Conservation (phyloP, 1,140 invertebrate genomes). For the Sycobia sp. region DNA sequence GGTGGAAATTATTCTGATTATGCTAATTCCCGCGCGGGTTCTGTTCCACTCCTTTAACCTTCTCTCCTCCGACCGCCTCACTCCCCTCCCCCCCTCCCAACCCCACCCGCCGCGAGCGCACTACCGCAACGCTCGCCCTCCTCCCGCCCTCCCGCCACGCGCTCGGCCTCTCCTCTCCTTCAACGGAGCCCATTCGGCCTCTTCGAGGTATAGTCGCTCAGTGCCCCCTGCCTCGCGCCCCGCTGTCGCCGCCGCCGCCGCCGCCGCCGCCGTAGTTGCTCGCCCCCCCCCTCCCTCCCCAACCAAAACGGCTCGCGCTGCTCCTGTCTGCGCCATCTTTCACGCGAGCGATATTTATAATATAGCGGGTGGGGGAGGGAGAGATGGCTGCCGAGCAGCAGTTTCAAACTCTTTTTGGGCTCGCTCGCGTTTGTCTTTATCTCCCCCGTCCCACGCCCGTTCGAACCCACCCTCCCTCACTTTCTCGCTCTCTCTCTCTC, state of each 20-base stretch:
- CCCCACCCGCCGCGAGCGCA: too few species aligned
- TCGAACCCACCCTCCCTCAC: constrained; percentile 18
- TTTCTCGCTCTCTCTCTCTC: constrained; percentile 34
- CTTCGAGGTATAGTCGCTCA: too few species aligned
- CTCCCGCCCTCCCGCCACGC: constrained; percentile 39
- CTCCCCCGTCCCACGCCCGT: constrained; percentile 4
- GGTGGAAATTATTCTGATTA: constrained; percentile 66
- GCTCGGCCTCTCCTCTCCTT: constrained; percentile 45
- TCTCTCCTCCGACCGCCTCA: constrained; percentile 47
- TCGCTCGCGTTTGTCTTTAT: constrained; percentile 39
- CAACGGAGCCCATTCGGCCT: too few species aligned
- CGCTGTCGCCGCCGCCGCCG: too few species aligned
- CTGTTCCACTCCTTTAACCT: constrained; percentile 63
- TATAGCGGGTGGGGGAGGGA: too few species aligned
- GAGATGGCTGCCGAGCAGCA: constrained; percentile 58
- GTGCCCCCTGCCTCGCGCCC: too few species aligned
- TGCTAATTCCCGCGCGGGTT: constrained; percentile 65
- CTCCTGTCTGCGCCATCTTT: constrained; percentile 63
- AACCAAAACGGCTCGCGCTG: constrained; percentile 52
- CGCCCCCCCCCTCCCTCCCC: constrained; percentile 27
- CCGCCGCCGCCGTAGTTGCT: too few species aligned
- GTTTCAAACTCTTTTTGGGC: constrained; percentile 62
- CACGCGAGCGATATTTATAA: constrained; percentile 62
- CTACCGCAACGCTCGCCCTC: too few species aligned
- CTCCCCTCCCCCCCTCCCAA: constrained; percentile 54